Evolutionary conservation across 2,113 vertebrate species (phyloP), one percentile per base, ranked within the genome.

Genomic region (Poecilia latipinna): DNA sequence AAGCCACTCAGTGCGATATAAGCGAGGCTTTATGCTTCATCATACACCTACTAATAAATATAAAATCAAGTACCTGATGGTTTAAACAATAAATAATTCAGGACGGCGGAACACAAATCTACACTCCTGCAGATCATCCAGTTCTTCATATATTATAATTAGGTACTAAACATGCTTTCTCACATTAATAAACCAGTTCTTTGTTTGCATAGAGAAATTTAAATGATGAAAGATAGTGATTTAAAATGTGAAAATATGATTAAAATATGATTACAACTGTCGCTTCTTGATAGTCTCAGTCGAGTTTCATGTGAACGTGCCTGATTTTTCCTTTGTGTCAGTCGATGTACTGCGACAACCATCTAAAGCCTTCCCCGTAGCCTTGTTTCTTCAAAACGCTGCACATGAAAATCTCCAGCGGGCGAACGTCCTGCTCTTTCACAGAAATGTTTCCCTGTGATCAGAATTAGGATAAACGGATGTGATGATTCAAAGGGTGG

Each of bases 391-490:
- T 98, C 85, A 98, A 93, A 91, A 99, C 96, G 7, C 97, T 98
- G 95, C 97, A 98, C 97, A 98, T 99, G 91, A 98, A 99, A 81
- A 99, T 96, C 94, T 99, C 98, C 95, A 99, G 95, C 28, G 98
- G 98, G 2, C 97, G 94, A 0, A 93, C 89, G 0, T 97, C 98
- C 89, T 96, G 91, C 24, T 99, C 96, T 86, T 97, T 98, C 88
- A 95, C 78, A 1, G 96, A 94, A 83, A 96, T 95, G 0, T 92
- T 97, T 10, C 96, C 97, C 97, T 99, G 78, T 24, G 35, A 78
- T 84, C 75, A 70, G 54, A 80, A 54, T 0, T 26, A 39, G 1
- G 54, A 63, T 11, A 3, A 29, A 80, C 80, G 42, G 79, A 26
- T 33, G 48, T 0, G 1, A 60, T 1, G 0, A 4, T 54, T 29